Base-by-base conservation (phyloP, 2,113 vertebrate genomes). In the Phodopus roborovskii region DNA sequence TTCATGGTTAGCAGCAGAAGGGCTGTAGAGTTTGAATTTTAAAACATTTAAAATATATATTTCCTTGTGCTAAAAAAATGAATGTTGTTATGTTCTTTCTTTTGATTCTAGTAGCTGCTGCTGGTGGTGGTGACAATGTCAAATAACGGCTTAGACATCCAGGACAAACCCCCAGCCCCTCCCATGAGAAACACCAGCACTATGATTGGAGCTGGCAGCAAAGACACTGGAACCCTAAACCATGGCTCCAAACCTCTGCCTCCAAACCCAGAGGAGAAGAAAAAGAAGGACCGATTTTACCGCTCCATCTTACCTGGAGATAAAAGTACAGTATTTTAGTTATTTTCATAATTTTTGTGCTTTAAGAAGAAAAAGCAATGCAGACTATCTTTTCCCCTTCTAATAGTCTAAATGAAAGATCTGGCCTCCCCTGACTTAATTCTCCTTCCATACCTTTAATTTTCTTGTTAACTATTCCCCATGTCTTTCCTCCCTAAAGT, bases 161-260 rank as follows among this genome's bases (percentile, higher is more conserved):
- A 99, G 97, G 99, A 99, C 98, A 99, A 99, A 97, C 99, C 99
- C 0, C 99, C 99, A 83, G 99, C 99, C 89, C 99, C 99, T 84
- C 99, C 99, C 0, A 99, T 99, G 99, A 99, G 99, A 98, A 99
- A 99, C 97, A 99, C 99, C 95, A 99, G 99, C 99, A 99, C 99
- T 53, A 99, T 99, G 99, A 99, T 99, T 93, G 99, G 99, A 94
- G 99, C 99, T 0, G 98, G 99, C 96, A 98, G 98, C 98, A 99
- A 99, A 98, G 99, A 99, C 48, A 15, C 98, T 0, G 98, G 98
- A 78, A 98, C 99, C 33, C 97, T 99, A 45, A 99, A 99, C 98
- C 99, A 99, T 5, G 99, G 99, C 97, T 99, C 99, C 88, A 99
- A 99, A 97, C 99, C 99, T 82, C 99, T 99, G 97, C 99, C 99